Conservation (phyloP, 2,113 vertebrate species). For the Pontoporia blainvillei region DNA sequence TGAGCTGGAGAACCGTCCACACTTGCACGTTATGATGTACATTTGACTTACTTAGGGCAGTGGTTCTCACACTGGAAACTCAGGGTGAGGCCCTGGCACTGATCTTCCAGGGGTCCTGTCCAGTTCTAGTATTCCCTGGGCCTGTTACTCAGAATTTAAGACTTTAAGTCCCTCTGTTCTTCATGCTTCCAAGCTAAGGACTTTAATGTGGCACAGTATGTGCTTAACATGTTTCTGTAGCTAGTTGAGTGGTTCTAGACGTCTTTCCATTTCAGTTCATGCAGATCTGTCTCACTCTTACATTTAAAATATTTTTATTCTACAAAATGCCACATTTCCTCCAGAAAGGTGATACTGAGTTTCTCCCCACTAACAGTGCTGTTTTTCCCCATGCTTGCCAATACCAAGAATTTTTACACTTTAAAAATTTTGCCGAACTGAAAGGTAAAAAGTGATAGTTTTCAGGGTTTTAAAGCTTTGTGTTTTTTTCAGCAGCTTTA, state of each 20-base stretch:
- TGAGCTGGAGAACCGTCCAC: not conserved
- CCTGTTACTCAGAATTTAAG: not conserved
- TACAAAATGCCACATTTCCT: not conserved
- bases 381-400: not conserved
- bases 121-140: not conserved
- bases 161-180: not conserved
- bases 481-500: not conserved
- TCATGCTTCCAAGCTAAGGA: not conserved
- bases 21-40: rapidly evolving
- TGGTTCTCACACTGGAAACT: not conserved
- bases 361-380: not conserved
- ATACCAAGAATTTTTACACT: not conserved
- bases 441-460: not conserved
- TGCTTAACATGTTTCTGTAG: not conserved
- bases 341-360: not conserved
- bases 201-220: not conserved
- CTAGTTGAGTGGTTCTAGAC: not conserved
- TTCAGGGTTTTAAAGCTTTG: not conserved
- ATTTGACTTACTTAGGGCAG: not conserved
- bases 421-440: not conserved
- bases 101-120: not conserved
- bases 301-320: not conserved
- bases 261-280: not conserved
- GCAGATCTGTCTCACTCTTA: not conserved
- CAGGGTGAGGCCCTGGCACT: not conserved